Base-by-base conservation (phyloP, 2,888 invertebrate species). In the Orthosia cruda region DNA sequence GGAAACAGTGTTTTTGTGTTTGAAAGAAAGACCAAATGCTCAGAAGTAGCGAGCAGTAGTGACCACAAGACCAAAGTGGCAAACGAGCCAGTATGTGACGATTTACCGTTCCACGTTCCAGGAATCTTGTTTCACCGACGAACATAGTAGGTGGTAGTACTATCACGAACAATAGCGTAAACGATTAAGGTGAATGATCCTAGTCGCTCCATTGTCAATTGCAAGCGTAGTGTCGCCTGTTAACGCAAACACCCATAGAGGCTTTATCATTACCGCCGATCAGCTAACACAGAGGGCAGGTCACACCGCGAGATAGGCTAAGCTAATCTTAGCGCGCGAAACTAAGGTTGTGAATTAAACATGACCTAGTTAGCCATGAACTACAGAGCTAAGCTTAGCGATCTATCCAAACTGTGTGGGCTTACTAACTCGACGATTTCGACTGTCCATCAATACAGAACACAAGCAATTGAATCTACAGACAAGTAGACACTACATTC, bases 161-260 rank as follows among this genome's bases (percentile, higher is more conserved):
- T 71, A 80, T 61, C 40, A 52, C 12, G 50, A 76, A 82, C 81
- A 85, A 81, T 75, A 65, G 71, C 65, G 50, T 81, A 59, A 64
- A 62, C 50, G 58, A 68, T 67, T 23, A 65, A 72, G 78, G 71
- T 68, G 77, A 85, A 82, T 71, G 83, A 77, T 85, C 64, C 61
- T 67, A 71, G 58, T 61, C 32, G 54, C 70, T 65, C 57, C 67
- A 77, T 71, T 72, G 72, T 76, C 20, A 66, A 23, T 61, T 77
- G 61, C n/a, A 15, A 55, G 32, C 32, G 26, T 57, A 49, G 65
- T 73, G 54, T 62, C 80, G 50, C 55, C 57, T 66, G 54, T 79
- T 64, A 45, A 45, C 59, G 40, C 55, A 55, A 23, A 58, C n/a
- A 23, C 20, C 52, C 52, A 62, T 66, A 40, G 20, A 50, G 49